A percentile compares a stretch with the other conserved stretches of the same genome.
Evolutionary conservation across 1,140 invertebrate genomes (phyloP).

Genomic region (Sycobia sp.): DNA sequence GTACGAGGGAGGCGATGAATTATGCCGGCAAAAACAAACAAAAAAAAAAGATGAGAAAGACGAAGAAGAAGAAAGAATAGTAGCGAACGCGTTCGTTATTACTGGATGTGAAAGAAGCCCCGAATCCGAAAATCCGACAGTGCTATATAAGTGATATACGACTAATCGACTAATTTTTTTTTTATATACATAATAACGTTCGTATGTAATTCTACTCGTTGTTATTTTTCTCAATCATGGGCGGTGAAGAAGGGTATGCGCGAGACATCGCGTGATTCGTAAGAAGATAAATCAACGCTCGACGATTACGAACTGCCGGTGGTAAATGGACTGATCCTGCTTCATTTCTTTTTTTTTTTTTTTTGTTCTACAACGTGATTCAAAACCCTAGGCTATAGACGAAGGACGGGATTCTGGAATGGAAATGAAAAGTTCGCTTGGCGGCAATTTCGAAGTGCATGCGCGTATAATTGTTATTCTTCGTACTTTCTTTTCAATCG

Average conservation of each 20-base stretch:
- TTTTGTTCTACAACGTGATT: too few relatives aligned
- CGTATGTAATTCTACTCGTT: too few relatives aligned
- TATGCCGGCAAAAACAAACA: slow-evolving; percentile 5
- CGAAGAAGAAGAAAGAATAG: slow-evolving; percentile 4
- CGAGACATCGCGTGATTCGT: slow-evolving; percentile 6
- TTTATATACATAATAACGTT: slow-evolving; percentile 18
- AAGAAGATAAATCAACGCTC: slow-evolving; percentile 37
- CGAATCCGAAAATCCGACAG: slow-evolving; percentile 29
- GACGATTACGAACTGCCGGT: slow-evolving; percentile 32
- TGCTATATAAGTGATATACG: slow-evolving; percentile 34
- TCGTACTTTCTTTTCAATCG: slow-evolving; percentile 10
- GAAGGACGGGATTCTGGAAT: background rate
- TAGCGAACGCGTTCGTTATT: background rate
- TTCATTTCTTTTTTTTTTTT: too few relatives aligned
- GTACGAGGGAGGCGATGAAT: background rate
- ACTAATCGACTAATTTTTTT: too few relatives aligned
- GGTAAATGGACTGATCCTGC: slow-evolving; percentile 42
- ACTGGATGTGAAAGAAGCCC: slow-evolving; percentile 2
- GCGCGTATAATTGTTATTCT: slow-evolving; percentile 1
- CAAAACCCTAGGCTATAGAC: slow-evolving; percentile 21
- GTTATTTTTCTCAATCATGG: slow-evolving; percentile 23
- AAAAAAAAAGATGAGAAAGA: too few relatives aligned
- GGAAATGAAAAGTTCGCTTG: slow-evolving; percentile 1
- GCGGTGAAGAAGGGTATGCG: slow-evolving; percentile 49
- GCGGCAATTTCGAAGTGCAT: too few relatives aligned